Evolutionary conservation across 2,113 vertebrate species (phyloP), one percentile per base, ranked within the genome.

Genomic region (Arvicanthis niloticus): DNA sequence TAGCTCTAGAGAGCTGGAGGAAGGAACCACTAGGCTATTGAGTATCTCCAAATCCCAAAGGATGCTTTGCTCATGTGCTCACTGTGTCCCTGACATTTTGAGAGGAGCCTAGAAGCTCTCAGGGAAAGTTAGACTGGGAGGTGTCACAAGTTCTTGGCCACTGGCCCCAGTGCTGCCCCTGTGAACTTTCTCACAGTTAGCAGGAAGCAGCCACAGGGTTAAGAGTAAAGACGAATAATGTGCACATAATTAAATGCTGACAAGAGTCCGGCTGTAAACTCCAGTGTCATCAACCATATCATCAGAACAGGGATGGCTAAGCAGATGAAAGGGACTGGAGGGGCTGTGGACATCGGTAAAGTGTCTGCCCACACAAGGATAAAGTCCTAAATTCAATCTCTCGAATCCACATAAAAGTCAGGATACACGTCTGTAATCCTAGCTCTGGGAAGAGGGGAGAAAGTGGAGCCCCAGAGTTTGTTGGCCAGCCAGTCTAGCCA

Each of bases 201-300:
- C 42, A 34, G 29, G 21, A n/a, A 85, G 16, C 21, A 40, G 58
- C 56, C n/a, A 45, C 40, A 72, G 88, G 58, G 16, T 6, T 40
- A 67, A 40, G 22, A 5, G 17, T 16, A 7, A 76, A 60, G 34
- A 73, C 24, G 45, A 56, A 68, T 0, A 53, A 31, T 10, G 53
- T 42, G 4, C 29, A n/a, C 29, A 21, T 67, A 93, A 93, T 85
- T 87, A 88, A 93, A 89, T 24, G 26, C 21, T 95, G 96, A 96
- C 53, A 84, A 78, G 40, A 73, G 67, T 48, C 58, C 17, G 60
- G 53, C 48, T 5, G 51, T 76, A 81, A 96, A 72, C 82, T n/a
- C 88, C 40, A 24, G 68, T 94, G 78, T 89, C 86, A 95, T 92
- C 89, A 40, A 26, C 19, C 2, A 11, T 51, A 19, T 53, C 70